Evolutionary conservation across 2,888 invertebrate species (phyloP), one percentile per base, ranked within the genome.

Genomic region (Orchesellides sinensis): DNA sequence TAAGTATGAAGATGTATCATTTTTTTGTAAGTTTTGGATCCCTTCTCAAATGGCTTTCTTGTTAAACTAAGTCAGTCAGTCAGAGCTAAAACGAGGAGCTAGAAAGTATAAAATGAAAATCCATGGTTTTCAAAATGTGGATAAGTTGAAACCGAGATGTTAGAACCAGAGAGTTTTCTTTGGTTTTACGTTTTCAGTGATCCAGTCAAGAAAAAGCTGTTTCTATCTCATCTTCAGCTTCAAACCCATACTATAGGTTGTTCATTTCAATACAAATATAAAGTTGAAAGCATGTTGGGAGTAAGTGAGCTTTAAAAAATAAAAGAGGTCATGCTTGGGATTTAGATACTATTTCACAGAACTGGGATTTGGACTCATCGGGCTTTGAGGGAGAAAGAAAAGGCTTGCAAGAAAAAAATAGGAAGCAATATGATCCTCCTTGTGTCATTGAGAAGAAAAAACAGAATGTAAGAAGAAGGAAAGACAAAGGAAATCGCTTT

Each of bases 271-370:
- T 63, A 40, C 3, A 63, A 6, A 1, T 14, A 63, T 35, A 14
- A 21, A 21, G 6, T 40, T 45, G 19, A 35, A 29, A 29, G 14
- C n/a, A 19, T 59, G 32, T 1, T 40, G 40, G 4, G 40, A 75
- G 25, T 17, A 17, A 32, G 29, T 52, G 54, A 69, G 68, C 35
- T 52, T 10, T 52, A 32, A 35, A 35, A 32, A 32, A 70, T 78
- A 70, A 69, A 77, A 78, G 69, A 68, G 78, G 78, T 70, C 78
- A 78, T 78, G 78, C 78, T 78, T 78, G 78, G 78, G 78, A 78
- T 78, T 78, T 70, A 54, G 77, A 68, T 68, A 77, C 68, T 45
- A 29, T 25, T 77, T 77, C 59, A 47, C 27, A 63, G 69, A 17
- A 17, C 27, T 78, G 78, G 78, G 78, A 78, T 78, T 78, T 63